Base-by-base conservation (phyloP, 1,140 invertebrate genomes). In the Aphelenchoides fujianensis region DNA sequence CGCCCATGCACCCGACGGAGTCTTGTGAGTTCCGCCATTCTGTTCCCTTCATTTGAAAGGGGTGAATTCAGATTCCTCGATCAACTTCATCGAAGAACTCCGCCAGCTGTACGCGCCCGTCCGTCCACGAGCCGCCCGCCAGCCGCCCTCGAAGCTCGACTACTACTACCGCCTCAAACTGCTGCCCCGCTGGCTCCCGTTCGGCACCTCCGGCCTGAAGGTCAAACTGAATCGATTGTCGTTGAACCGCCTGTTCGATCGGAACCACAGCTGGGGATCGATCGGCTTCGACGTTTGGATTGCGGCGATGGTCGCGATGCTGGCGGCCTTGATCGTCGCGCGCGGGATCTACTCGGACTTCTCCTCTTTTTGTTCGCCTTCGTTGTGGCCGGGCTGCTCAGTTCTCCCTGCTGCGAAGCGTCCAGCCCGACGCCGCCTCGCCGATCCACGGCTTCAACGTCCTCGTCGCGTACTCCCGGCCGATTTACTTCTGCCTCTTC, bases 401-500 rank as follows among this genome's bases (percentile, higher is more conserved):
- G 84, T 98, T 98, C 85, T 98, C 95, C 0, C 86, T 99, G 57
- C 86, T 99, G 16, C 98, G 98, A 87, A 97, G 94, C 85, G 96
- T 98, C 2, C 96, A 99, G 83, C 96, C 96, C 0, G 96, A 99
- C 87, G 94, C 95, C 0, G 91, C 95, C 0, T 98, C 95, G 2
- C 95, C 96, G 0, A 95, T 95, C 54, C 82, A 88, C 85, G 95
- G 96, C 1, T 98, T 41, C 5, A 30, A 19, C 34, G 41, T 59
- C 5, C 55, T 7, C n/a, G n/a, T n/a, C n/a, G n/a, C n/a, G n/a
- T n/a, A n/a, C n/a, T n/a, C n/a, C n/a, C n/a, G 95, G 69, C 92
- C 96, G 12, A 91, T 97, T 23, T 99, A 98, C 84, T 99, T 97
- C 84, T 93, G 92, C 80, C 72, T 97, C 19, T 92, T 91, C 82